Base-by-base conservation (phyloP, 2,888 invertebrate genomes). In the Cordilura impudica region DNA sequence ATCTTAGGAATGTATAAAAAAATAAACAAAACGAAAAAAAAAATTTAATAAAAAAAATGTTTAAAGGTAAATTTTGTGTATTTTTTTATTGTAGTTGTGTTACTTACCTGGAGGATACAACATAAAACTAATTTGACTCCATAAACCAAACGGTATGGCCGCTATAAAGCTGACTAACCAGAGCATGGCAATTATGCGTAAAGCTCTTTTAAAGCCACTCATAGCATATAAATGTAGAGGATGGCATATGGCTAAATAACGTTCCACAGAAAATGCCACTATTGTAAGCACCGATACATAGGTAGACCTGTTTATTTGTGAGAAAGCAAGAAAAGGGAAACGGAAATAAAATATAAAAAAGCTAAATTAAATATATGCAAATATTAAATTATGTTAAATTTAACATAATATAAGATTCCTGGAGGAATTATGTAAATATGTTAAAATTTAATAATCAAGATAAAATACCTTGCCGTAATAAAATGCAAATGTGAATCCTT, bases 241-340 rank as follows among this genome's bases (percentile, higher is more conserved):
- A 88, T 97, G 95, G 87, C 97, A 97, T 86, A 97, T 97, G 31
- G 97, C 97, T 82, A 97, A 90, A 91, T 97, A 96, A 49, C 97
- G 92, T 90, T 97, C 97, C 90, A 95, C 93, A 0, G 97, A 97
- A 90, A 97, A 97, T 2, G 96, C 96, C 51, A 97, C 96, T 83
- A 97, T 97, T 21, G 97, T 97, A 86, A 97, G 90, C 58, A 97
- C 96, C 0, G 97, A 97, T 1, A 96, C 96, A 89, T 97, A 97
- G 0, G 96, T 95, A 0, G 96, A 96, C 89, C 96, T 96, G 90
- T 7, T 76, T 61, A 29, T 35, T 3, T 10, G 3, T n/a, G 16
- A 21, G 49, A 16, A 63, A 26, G 7, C 14, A 23, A 23, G 3
- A 14, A 26, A 12, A 26, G 4, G 61, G n/a, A 18, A 56, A 31